Evolutionary conservation across 2,113 vertebrate genomes (phyloP), one percentile per base, ranked within the genome.

Genomic region (Uropsilus gracilis): DNA sequence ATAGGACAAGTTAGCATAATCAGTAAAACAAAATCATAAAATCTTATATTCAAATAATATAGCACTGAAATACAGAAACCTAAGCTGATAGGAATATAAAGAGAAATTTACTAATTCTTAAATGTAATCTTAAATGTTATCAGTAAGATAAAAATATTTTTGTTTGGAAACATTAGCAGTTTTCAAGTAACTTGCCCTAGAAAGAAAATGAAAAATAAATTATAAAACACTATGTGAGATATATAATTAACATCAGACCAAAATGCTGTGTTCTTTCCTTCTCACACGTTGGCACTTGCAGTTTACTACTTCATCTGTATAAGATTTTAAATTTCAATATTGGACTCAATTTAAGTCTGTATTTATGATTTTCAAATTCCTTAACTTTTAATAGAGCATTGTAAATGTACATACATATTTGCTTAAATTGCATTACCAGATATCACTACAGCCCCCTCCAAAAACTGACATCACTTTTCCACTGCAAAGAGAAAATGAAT

Each of bases 401-500:
- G 63, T 44, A 77, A 73, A 84, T 34, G 13, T 17, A 11, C 44
- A 1, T 46, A 77, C 48, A 71, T 48, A 71, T 20, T 57, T 86
- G 8, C 32, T 89, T 86, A 76, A 91, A 39, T 42, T 77, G 6
- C 37, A 22, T 78, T 72, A 53, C 39, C 81, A 30, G 10, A 20
- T 72, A 82, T 1, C n/a, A 39, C 14, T 28, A 59, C 44, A 42
- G 72, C 17, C 7, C 32, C 14, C 3, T 66, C 32, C 9, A 24
- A 50, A 83, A 92, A 77, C 34, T 75, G 84, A 28, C 37, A 82
- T 17, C n/a, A 64, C 5, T 92, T 92, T 91, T 90, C 46, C 53
- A 82, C 42, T 66, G 30, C 66, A 89, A 89, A 89, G 13, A 76
- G 46, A 5, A 85, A 55, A 18, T 44, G 32, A 3, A 89, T 86